phyloP scores from a whole-genome alignment of 53 echinoderm and acorn worm genomes.

The Zoroaster sp. region DNA sequence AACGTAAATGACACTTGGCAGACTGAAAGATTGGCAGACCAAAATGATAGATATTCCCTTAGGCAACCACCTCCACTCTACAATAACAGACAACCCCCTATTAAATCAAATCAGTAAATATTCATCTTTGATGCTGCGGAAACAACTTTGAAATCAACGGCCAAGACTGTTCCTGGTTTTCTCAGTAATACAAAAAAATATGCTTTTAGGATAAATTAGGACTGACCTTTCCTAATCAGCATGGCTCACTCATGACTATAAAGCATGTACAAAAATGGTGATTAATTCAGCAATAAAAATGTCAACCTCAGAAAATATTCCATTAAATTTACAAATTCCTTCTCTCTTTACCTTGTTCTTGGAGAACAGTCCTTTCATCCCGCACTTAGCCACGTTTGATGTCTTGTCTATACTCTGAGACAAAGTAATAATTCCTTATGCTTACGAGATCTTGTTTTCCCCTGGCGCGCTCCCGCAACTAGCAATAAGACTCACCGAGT shows the following conservation, averaged over 20 bases:
- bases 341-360: slow-evolving; percentile 33
- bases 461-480: background rate
- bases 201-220: background rate
- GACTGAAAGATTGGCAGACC: no score
- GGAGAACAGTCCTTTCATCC: slow-evolving; percentile 46
- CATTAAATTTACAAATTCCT: background rate
- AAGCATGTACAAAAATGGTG: background rate
- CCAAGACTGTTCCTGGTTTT: background rate
- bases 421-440: slow-evolving; percentile 26
- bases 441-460: background rate
- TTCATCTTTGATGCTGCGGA: background rate
- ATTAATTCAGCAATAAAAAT: background rate
- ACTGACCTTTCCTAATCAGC: background rate
- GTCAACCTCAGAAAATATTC: background rate
- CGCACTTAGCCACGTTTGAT: slow-evolving; percentile 45
- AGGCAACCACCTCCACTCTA: no score
- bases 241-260: background rate
- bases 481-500: background rate
- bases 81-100: background rate
- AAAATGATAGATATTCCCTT: no score
- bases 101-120: background rate
- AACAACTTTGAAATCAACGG: background rate
- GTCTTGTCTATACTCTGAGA: background rate
- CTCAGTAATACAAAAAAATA: background rate
- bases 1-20: no score